phyloP scores from a whole-genome alignment of 2,888 invertebrate species.

The Helicoverpa assulta region DNA sequence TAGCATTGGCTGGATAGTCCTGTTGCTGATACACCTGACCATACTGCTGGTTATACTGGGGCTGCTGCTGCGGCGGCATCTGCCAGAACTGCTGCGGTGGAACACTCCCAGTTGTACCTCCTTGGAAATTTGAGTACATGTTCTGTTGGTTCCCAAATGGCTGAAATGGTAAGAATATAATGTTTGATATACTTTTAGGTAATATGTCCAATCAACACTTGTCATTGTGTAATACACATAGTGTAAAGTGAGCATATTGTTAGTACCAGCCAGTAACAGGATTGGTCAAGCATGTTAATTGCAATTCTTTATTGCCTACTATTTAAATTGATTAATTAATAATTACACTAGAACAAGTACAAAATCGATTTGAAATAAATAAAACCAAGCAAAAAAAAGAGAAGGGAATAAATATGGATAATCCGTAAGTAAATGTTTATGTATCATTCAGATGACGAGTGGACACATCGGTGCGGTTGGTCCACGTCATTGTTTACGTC shows the following conservation, averaged over 20 bases:
- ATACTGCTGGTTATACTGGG: conserved; percentile 85
- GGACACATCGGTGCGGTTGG: conserved; percentile 56
- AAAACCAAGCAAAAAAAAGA: conserved; percentile 6
- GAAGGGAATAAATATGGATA: conserved; percentile 5
- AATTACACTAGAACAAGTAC: conserved; percentile 8
- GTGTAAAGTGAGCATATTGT: conserved; percentile 15
- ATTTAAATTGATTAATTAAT: conserved; percentile 14
- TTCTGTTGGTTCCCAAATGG: conserved; percentile 80
- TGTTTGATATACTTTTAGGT: not conserved
- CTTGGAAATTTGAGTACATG: conserved; percentile 79
- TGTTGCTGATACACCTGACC: conserved; percentile 81
- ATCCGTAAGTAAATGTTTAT: conserved; percentile 45
- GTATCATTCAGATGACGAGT: conserved; percentile 70
- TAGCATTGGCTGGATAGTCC: conserved; percentile 77
- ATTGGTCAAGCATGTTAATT: conserved; percentile 33
- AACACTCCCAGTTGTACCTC: conserved; percentile 59
- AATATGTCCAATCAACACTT: not conserved
- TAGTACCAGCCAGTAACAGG: conserved; percentile 10
- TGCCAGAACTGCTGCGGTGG: conserved; percentile 79
- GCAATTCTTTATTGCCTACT: not conserved
- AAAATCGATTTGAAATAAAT: not conserved
- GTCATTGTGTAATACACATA: conserved; percentile 3
- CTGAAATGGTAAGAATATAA: conserved; percentile 71
- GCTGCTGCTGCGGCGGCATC: conserved; percentile 67
- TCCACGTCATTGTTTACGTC: conserved; percentile 88